These are phyloP conservation scores for Arctia plantaginis DNA, from an alignment of 2,888 invertebrate genomes.

Conservation along the genomic window DNA sequence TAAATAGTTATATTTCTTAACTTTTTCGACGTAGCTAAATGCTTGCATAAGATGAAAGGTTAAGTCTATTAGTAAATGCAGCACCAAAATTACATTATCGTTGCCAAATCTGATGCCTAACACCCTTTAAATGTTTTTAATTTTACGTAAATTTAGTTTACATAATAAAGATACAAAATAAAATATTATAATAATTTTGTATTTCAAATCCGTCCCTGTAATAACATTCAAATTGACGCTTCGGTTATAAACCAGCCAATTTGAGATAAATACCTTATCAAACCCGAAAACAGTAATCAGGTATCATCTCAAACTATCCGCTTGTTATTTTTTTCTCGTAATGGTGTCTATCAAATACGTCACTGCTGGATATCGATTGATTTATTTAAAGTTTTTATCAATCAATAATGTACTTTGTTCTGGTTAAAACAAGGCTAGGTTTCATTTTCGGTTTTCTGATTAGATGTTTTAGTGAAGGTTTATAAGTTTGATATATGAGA, in stretches of 20 bases:
- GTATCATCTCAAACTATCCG: conserved; percentile 68
- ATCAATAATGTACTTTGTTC: conserved; percentile 59
- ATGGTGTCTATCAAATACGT: conserved; percentile 71
- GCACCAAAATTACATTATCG: background rate
- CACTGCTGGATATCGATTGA: conserved; percentile 72
- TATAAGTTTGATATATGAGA: conserved; percentile 69
- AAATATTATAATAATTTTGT: background rate
- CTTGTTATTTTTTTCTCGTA: conserved; percentile 63
- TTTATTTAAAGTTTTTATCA: conserved; percentile 65
- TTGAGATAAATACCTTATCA: conserved; percentile 75
- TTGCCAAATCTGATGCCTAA: background rate
- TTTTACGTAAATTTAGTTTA: background rate
- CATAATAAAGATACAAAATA: background rate
- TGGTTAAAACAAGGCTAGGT: conserved; percentile 52
- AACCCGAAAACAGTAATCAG: conserved; percentile 69
- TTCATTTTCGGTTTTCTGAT: conserved; percentile 48
- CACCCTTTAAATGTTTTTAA: background rate
- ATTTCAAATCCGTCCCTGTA: conserved; percentile 28
- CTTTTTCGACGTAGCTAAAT: background rate
- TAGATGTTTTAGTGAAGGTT: conserved; percentile 60
- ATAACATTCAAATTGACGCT: conserved; percentile 52
- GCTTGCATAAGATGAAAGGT: background rate
- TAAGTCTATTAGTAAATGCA: background rate
- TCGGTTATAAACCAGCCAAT: conserved; percentile 70
- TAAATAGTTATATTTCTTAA: background rate